phyloP scores from a whole-genome alignment of 2,113 vertebrate species.

The Psophia crepitans region DNA sequence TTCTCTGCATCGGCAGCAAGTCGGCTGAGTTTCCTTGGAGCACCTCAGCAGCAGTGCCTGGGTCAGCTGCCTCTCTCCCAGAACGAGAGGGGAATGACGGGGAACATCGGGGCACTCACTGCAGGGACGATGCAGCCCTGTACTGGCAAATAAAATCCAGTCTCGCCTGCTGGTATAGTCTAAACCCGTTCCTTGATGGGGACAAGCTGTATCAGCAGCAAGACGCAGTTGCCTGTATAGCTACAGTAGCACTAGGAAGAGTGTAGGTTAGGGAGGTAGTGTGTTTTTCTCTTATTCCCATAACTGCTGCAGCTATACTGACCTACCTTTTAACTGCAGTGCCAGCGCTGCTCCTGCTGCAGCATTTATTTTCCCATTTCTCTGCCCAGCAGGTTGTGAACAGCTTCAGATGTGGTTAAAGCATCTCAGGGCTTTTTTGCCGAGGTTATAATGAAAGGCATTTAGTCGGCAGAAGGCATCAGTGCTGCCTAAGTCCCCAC shows the following conservation, averaged over 20 bases:
- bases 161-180: not conserved
- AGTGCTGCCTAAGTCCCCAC: not conserved
- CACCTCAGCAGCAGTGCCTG: fast-evolving
- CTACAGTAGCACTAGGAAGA: not conserved
- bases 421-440: not conserved
- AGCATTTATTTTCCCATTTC: not conserved
- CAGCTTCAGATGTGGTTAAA: not conserved
- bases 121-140: not conserved
- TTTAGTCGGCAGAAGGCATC: not conserved
- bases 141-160: not conserved
- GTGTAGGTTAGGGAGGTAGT: not conserved
- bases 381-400: not conserved
- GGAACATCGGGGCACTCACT: not conserved
- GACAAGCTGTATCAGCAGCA: not conserved
- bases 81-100: not conserved
- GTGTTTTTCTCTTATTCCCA: not conserved
- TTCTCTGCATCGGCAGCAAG: not conserved
- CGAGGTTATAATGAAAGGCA: not conserved
- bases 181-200: not conserved
- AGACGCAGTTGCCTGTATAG: not conserved
- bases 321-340: not conserved
- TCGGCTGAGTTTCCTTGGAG: fast-evolving
- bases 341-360: not conserved
- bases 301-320: not conserved
- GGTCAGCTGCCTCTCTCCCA: not conserved